Percentiles rank a stretch among this genome's conserved stretches.
Evolutionary conservation across 2,797 vertebrate genomes (phyloP).

Genomic region (Meriones psammophilus): DNA sequence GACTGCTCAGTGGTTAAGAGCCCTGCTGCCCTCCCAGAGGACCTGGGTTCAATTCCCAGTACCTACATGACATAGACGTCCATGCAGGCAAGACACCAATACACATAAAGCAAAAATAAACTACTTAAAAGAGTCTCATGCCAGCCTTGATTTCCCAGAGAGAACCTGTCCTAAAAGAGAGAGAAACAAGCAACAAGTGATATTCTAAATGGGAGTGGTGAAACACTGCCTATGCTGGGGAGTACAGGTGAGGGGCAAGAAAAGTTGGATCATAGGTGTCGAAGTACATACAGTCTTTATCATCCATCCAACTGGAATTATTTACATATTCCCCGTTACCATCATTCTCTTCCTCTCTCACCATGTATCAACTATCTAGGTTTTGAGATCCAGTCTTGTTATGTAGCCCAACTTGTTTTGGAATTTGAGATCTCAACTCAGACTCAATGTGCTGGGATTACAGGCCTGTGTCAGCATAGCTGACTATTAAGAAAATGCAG

Average conservation of each 20-base stretch:
- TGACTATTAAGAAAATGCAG: not conserved
- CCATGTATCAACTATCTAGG: not conserved
- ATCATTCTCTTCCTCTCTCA: not conserved
- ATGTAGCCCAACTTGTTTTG: not conserved
- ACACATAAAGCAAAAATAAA: not conserved
- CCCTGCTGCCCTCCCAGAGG: not conserved
- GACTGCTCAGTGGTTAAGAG: not conserved
- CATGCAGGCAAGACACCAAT: not conserved
- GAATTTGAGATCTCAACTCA: not conserved
- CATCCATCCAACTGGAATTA: not conserved
- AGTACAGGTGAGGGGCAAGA: not conserved
- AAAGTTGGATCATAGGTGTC: not conserved
- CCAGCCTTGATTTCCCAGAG: not conserved
- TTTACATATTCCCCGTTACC: not conserved
- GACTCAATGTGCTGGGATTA: not conserved
- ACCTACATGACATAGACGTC: not conserved
- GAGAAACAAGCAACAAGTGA: not conserved
- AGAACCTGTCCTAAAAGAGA: not conserved
- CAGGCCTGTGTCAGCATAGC: not conserved
- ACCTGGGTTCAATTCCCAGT: not conserved
- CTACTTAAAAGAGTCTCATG: not conserved
- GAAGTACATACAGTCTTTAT: not conserved
- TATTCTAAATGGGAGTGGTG: not conserved
- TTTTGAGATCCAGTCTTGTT: not conserved
- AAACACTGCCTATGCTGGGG: not conserved